phyloP scores from a whole-genome alignment of 2,888 invertebrate species.

The Pteria penguin region DNA sequence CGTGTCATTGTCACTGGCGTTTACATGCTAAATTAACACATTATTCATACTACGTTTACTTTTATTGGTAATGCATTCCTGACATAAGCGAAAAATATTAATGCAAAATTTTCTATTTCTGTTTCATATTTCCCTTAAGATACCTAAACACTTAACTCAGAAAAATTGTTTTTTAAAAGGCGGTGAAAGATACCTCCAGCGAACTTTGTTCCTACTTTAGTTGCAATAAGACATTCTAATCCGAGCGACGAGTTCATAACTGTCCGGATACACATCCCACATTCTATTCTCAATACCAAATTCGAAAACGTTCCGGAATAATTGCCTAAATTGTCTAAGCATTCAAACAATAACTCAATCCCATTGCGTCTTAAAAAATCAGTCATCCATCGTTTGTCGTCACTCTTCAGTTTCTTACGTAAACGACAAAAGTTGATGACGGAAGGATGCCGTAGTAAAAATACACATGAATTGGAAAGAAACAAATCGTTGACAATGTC shows the following conservation, averaged over 20 bases:
- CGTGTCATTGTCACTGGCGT: no score
- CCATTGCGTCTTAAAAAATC: conserved; percentile 73
- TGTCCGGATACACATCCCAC: conserved; percentile 74
- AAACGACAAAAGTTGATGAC: conserved; percentile 71
- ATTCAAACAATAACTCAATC: conserved; percentile 70
- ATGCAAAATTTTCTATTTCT: no score
- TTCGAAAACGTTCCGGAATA: conserved; percentile 61
- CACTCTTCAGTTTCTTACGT: conserved; percentile 66
- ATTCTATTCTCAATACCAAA: conserved; percentile 71
- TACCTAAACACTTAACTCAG: no score
- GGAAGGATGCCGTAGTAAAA: conserved; percentile 66
- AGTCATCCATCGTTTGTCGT: conserved; percentile 69
- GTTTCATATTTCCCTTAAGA: no score
- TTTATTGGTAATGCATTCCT: no score
- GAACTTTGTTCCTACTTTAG: conserved; percentile 93
- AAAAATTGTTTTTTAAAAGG: no score
- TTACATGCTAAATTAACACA: no score
- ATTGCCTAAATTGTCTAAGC: conserved; percentile 58
- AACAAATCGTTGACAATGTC: conserved; percentile 60
- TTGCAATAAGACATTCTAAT: conserved; percentile 95
- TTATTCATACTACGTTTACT: no score
- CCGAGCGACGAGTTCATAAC: conserved; percentile 94
- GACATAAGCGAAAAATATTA: no score
- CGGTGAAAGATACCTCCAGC: conserved; percentile 90
- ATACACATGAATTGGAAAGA: conserved; percentile 63